These are phyloP conservation scores for Iselma pallidipennis DNA, from an alignment of 2,888 invertebrate genomes.

Conservation along the genomic window DNA sequence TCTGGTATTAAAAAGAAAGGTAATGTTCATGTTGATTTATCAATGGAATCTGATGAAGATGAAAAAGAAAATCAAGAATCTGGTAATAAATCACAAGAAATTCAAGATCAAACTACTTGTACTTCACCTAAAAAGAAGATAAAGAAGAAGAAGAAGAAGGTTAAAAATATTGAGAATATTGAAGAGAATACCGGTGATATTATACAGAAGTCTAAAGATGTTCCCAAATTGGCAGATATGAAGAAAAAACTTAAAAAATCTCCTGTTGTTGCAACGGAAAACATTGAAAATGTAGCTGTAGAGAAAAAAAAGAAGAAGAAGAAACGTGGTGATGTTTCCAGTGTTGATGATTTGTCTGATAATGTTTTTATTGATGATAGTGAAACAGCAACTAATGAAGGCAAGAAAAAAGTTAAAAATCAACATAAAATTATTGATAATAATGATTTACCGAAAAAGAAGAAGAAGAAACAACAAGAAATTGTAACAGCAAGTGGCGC, in stretches of 20 bases:
- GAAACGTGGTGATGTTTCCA: neutral
- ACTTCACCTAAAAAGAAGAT: slow-evolving; percentile 9
- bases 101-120: slow-evolving; percentile 3
- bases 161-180: neutral
- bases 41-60: slow-evolving; percentile 35
- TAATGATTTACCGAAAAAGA: too few species aligned
- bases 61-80: neutral
- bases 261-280: slow-evolving; percentile 15
- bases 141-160: slow-evolving; percentile 12
- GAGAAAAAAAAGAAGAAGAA: neutral
- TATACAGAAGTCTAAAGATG: too few species aligned
- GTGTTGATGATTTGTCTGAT: neutral
- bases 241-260: slow-evolving; percentile 16
- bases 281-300: slow-evolving; percentile 10
- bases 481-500: too few species aligned
- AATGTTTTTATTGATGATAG: neutral
- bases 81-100: neutral
- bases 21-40: slow-evolving; percentile 43
- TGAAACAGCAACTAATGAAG: slow-evolving; percentile 1
- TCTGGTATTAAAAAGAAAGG: slow-evolving; percentile 35
- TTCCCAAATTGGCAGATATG: neutral
- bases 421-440: slow-evolving; percentile 5
- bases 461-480: neutral
- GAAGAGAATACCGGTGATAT: neutral
- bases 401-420: slow-evolving; percentile 11